Conservation (phyloP, 2,888 invertebrate genomes). For the Octodonta nipae region DNA sequence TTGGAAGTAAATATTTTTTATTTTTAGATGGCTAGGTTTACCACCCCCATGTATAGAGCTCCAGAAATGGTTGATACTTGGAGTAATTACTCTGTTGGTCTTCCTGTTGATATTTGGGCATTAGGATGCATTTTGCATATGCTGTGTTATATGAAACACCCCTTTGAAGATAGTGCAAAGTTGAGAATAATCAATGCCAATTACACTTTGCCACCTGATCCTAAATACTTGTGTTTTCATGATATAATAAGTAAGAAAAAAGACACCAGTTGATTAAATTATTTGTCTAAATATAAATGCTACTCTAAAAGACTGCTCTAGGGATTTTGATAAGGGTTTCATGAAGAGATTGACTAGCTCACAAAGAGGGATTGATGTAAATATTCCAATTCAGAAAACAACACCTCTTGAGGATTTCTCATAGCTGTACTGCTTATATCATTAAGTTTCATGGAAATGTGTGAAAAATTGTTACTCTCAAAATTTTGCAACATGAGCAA, state of each 20-base stretch:
- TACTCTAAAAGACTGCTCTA: too few relatives aligned
- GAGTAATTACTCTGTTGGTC: conserved; percentile 86
- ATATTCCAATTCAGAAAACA: too few relatives aligned
- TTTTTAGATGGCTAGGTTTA: conserved; percentile 58
- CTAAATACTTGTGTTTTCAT: conserved; percentile 71
- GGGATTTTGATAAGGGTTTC: too few relatives aligned
- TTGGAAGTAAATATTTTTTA: conserved; percentile 3
- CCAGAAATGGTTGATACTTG: conserved; percentile 98
- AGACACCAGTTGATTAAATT: too few relatives aligned
- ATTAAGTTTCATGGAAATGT: too few relatives aligned
- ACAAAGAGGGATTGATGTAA: too few relatives aligned
- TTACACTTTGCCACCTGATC: conserved; percentile 72
- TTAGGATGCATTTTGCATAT: conserved; percentile 89
- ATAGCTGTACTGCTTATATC: too few relatives aligned
- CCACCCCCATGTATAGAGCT: conserved; percentile 91
- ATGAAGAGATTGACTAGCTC: too few relatives aligned
- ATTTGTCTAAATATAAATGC: too few relatives aligned
- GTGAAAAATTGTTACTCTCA: too few relatives aligned
- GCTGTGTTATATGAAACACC: conserved; percentile 86
- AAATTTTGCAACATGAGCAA: too few relatives aligned
- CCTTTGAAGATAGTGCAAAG: conserved; percentile 92
- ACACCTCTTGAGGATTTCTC: too few relatives aligned
- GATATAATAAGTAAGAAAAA: conserved; percentile 75
- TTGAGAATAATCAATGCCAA: conserved; percentile 93
- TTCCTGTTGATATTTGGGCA: conserved; percentile 90